Evolutionary conservation across 2,797 vertebrate species (phyloP), one percentile per base, ranked within the genome.

Genomic region (Catostomus latipinnis): DNA sequence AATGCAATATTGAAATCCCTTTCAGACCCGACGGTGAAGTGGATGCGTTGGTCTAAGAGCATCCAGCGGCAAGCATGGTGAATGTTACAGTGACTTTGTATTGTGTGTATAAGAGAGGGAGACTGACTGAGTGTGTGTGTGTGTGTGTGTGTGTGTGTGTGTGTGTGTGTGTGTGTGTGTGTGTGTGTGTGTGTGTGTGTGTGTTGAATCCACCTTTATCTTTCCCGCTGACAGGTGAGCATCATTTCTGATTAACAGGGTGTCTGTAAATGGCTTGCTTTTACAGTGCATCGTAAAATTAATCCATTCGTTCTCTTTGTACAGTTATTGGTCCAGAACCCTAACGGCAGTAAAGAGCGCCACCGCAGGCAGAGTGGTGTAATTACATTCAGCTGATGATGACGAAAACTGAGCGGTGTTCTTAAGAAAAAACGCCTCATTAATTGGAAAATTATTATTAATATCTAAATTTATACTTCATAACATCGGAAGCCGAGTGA

Each of bases 21-120:
- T 92, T 87, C 89, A 71, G 87, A 94, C 94, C 87, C 87, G 86
- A 88, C 88, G 88, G 78, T 76, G 82, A 87, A 82, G 88, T 85
- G 83, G 89, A 90, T 90, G 88, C 90, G 90, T 93, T 90, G 89
- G 88, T 90, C 88, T 90, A 93, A 91, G 91, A 92, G 93, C 92
- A 88, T 92, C 91, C 92, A 87, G 83, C 91, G 92, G 81, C 87
- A 84, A 88, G 88, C 91, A 93, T 91, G 91, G 92, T 91, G 92
- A 90, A 86, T 85, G 34, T 34, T 34, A 34, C 34, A 34, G 34
- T 34, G 34, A 34, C 34, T 34, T 34, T 34, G 34, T 34, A 34
- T 34, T 34, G 34, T 34, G 34, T 34, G 34, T 34, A 34, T 34
- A 34, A 34, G 34, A 34, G 34, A 34, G 34, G 34, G 34, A 34